A percentile compares a stretch with the other conserved stretches of the same genome.
Conservation (phyloP, 2,888 invertebrate species). For the Alcis repandata region DNA sequence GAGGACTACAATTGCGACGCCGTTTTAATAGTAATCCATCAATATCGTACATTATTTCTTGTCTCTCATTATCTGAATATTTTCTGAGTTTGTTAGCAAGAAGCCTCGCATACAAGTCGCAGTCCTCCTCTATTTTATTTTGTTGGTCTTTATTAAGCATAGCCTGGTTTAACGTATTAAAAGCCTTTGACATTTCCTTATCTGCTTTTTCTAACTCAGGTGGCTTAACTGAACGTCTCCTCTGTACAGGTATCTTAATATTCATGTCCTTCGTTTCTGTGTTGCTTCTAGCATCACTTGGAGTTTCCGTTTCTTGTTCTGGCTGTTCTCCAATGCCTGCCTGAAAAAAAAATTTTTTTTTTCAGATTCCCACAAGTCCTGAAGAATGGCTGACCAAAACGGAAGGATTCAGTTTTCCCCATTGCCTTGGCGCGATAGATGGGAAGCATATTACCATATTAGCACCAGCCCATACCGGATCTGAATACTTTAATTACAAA, state of each 20-base stretch:
- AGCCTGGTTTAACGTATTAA: conserved; percentile 40
- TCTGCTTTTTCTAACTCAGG: conserved; percentile 38
- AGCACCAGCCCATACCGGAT: conserved; percentile 27
- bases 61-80: conserved; percentile 47
- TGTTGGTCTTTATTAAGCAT: conserved; percentile 40
- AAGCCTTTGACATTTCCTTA: conserved; percentile 38
- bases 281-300: conserved; percentile 36
- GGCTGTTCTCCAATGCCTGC: conserved; percentile 33
- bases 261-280: conserved; percentile 35
- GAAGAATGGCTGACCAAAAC: too few relatives aligned
- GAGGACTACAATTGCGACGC: conserved; percentile 36
- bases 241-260: conserved; percentile 37
- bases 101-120: conserved; percentile 47
- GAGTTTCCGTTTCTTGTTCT: conserved; percentile 37
- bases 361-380: too few relatives aligned
- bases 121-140: conserved; percentile 42
- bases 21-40: conserved; percentile 47
- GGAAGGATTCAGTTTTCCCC: conserved; percentile 40
- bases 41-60: conserved; percentile 51
- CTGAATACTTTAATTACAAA: conserved; percentile 31
- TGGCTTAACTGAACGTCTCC: conserved; percentile 39
- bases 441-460: conserved; percentile 28
- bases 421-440: conserved; percentile 22
- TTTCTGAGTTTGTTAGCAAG: conserved; percentile 49
- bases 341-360: conserved; percentile 22